Conservation (phyloP, 2,797 vertebrate species). For the Channallabes apus region DNA sequence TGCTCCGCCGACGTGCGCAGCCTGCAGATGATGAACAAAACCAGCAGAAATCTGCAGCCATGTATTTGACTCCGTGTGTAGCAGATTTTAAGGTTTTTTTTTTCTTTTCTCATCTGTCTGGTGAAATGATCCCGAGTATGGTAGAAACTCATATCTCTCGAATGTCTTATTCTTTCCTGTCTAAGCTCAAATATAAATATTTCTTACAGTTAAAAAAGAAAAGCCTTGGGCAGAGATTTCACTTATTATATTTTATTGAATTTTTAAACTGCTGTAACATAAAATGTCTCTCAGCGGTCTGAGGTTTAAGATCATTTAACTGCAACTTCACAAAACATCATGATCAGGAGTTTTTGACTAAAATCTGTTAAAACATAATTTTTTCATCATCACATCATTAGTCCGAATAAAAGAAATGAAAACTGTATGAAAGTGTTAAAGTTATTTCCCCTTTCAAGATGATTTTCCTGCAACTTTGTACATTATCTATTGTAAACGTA, state of each 20-base stretch:
- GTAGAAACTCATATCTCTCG: not conserved
- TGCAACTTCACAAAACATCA: not conserved
- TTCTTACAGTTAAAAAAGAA: not conserved
- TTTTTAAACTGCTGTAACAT: not conserved
- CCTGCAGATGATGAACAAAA: slow-evolving; percentile 12
- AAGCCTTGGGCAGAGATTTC: not conserved
- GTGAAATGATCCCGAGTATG: not conserved
- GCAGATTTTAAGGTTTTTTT: not conserved
- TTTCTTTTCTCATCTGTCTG: not conserved
- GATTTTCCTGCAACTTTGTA: not conserved
- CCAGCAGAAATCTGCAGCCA: not conserved
- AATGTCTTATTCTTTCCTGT: not conserved
- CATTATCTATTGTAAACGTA: not conserved
- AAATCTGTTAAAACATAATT: not conserved
- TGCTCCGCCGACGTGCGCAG: slow-evolving; percentile 4
- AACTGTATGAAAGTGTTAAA: not conserved
- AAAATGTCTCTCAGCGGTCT: not conserved
- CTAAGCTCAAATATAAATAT: not conserved
- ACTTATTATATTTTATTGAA: not conserved
- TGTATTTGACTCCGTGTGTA: slow-evolving; percentile 6
- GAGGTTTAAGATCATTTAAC: not conserved
- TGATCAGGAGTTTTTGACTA: not conserved
- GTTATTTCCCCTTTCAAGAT: not conserved
- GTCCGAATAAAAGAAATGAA: not conserved
- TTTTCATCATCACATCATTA: not conserved